Percentiles rank a stretch among this genome's conserved stretches.
These are phyloP conservation scores for Drosophila nigricruria DNA, from an alignment of 2,888 invertebrate genomes.

Conservation along the genomic window DNA sequence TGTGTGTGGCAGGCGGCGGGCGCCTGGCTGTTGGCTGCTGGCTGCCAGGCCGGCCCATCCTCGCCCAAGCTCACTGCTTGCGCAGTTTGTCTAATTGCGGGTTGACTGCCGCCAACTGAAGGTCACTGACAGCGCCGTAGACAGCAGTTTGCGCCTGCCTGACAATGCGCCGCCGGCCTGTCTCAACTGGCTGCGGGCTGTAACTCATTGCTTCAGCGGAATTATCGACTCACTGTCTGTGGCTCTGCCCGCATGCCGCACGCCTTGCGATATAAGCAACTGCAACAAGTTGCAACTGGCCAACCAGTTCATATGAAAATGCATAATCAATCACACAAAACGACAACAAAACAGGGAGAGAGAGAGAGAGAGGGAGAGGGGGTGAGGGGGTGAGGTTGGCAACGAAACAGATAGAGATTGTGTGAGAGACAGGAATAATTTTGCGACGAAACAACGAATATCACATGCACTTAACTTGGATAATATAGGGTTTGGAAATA, in stretches of 20 bases:
- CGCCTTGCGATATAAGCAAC: conserved; percentile 1
- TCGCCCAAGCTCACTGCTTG: too few species aligned
- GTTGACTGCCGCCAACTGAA: conserved; percentile 48
- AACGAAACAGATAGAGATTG: background rate
- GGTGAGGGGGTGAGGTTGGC: background rate
- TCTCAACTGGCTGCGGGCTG: conserved; percentile 66
- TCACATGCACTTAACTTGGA: conserved; percentile 26
- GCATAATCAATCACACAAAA: conserved; percentile 75
- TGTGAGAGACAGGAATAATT: conserved; percentile 6
- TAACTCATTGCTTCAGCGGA: conserved; percentile 59
- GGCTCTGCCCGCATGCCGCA: conserved; percentile 60
- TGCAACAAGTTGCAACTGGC: conserved; percentile 44
- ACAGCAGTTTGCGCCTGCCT: conserved; percentile 46
- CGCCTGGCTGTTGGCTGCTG: conserved; percentile 43
- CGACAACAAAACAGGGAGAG: conserved; percentile 45
- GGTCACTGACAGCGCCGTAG: conserved; percentile 58
- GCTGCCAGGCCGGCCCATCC: conserved; percentile 33
- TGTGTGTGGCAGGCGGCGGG: conserved; percentile 44
- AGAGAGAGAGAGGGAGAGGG: background rate
- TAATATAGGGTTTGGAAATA: background rate
- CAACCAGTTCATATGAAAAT: conserved; percentile 78
- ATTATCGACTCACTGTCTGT: conserved; percentile 38
- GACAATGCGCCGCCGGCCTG: conserved; percentile 63
- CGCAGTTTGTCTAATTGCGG: conserved; percentile 73
- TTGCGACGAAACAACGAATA: conserved; percentile 28